Evolutionary conservation across 2,888 invertebrate genomes (phyloP), one percentile per base, ranked within the genome.

Genomic region (Tolmerus cingulatus): DNA sequence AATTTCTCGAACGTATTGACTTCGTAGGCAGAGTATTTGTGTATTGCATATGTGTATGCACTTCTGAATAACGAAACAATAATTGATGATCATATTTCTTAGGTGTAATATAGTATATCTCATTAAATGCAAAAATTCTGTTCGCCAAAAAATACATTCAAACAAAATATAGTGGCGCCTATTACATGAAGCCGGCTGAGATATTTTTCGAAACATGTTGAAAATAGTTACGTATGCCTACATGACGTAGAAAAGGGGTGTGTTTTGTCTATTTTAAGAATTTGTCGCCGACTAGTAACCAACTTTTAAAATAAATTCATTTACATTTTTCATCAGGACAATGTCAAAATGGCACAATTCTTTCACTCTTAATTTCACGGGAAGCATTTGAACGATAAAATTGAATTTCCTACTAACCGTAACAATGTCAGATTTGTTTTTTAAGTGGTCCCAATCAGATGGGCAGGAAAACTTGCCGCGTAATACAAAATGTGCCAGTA

Each of bases 181-280:
- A 57, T 51, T 14, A 51, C 16, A 51, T 51, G 46, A 57, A 57
- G 57, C 57, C 23, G 57, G 19, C 57, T n/a, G 9, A 57, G 27
- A 27, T 66, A 27, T 66, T 66, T 66, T 66, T 66, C 12, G 19
- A 9, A 23, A 66, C 27, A 2, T 27, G 23, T 12, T 66, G 34
- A 51, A 81, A 46, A 14, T 55, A 27, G 12, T 51, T 16, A 81
- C 14, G 30, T 46, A 5, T 79, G 46, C 7, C 19, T 23, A 7
- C 4, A n/a, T 81, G 81, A 81, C 81, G 81, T 81, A 55, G 2
- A 51, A 55, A 51, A 55, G 81, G 79, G 81, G 81, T 81, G 81
- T 81, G 81, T 43, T 40, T 3, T 19, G 9, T 14, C 55, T 81
- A 81, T 81, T 81, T 81, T 27, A 5, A 81, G 81, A 81, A 30